Conservation (phyloP, 37 sponge, comb jelly and placozoan species). For the Spongia lamella region DNA sequence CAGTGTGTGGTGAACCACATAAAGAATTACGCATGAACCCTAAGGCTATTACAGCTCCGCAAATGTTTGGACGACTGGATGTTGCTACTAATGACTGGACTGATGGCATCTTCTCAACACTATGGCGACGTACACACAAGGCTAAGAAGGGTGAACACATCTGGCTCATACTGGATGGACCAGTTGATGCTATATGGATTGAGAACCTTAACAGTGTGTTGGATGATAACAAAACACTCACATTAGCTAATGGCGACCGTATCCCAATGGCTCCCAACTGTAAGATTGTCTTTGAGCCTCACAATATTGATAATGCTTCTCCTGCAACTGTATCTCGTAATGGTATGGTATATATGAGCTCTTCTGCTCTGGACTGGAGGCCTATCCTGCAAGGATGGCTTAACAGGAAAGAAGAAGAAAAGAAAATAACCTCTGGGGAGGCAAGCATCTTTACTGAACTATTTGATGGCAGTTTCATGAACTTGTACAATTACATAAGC, state of each 20-base stretch:
- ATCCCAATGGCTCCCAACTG: conserved; percentile 96
- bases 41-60: conserved; percentile 97
- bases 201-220: conserved; percentile 98
- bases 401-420: conserved; percentile 56
- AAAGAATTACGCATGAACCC: conserved; percentile 99
- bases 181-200: conserved; percentile 98
- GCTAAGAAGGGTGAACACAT: conserved; percentile 96
- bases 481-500: conserved; percentile 66
- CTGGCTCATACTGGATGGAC: conserved; percentile 97
- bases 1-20: conserved; percentile 85
- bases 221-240: conserved; percentile 99
- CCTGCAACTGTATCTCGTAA: conserved; percentile 99
- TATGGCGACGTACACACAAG: conserved; percentile 96
- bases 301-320: conserved; percentile 99
- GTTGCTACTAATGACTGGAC: conserved; percentile 99
- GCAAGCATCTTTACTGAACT: conserved; percentile 62
- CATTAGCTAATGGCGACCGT: conserved; percentile 97
- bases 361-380: conserved; percentile 92
- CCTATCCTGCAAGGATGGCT: conserved; percentile 92
- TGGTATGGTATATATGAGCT: conserved; percentile 99
- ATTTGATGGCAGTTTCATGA: conserved; percentile 77
- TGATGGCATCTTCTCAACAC: conserved; percentile 99
- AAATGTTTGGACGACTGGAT: conserved; percentile 99
- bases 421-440: conserved; percentile 77
- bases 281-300: conserved; percentile 96